Evolutionary conservation across 2,113 vertebrate species (phyloP), one percentile per base, ranked within the genome.

Genomic region (Ophthalmotilapia sp.): DNA sequence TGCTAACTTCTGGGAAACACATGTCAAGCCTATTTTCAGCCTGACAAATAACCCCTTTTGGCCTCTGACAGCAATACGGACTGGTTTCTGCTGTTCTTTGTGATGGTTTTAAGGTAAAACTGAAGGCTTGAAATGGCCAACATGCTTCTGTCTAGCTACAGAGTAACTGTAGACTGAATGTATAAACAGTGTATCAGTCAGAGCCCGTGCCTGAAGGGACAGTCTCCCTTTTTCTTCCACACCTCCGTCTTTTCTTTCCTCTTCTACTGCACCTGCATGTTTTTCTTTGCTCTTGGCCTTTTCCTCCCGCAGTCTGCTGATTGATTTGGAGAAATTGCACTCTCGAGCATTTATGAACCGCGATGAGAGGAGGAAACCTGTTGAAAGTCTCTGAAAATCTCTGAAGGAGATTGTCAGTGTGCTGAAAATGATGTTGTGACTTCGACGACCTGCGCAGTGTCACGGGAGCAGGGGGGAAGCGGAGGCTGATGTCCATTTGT

Each of bases 401-500:
- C 47, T 42, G 36, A 79, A 6, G 87, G 31, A 4, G 81, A 87
- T 45, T 36, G 38, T 79, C 88, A 3, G 15, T 9, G 14, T 5
- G 82, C 60, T 56, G 80, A 83, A 65, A 77, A 77, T 14, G 47
- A 83, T 65, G 81, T 47, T 19, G 80, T 56, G 88, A 29, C 79
- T 85, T 55, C 5, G 60, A 42, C 70, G 29, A 88, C 80, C 80
- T 42, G 73, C 79, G 0, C 12, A 2, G 75, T 55, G 68, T 36
- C n/a, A 19, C 15, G 65, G 86, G 68, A 79, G 56, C 23, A 1
- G 3, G 53, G 81, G 4, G 65, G 62, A 40, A 68, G 49, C 21
- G 10, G 81, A 56, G 56, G 84, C 81, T n/a, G 56, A 42, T 62
- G 88, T 91, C 88, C 85, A 86, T 92, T 92, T 93, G 91, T 93